These are phyloP conservation scores for Pocillopora meandrina DNA, from an alignment of 92 coral and sea anemone genomes.

Conservation along the genomic window DNA sequence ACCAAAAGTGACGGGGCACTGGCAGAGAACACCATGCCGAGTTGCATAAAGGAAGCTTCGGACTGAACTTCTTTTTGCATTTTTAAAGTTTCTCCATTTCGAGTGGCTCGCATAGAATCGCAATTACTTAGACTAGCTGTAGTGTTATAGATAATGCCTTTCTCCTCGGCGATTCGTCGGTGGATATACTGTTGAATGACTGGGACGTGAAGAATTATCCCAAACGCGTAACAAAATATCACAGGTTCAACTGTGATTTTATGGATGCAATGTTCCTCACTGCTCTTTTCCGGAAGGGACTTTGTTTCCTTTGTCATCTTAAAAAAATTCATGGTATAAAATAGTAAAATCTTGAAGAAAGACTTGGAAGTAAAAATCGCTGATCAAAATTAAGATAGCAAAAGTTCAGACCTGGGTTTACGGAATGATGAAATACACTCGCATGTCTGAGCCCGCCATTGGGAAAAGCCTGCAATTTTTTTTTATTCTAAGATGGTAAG, in stretches of 20 bases:
- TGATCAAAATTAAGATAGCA: neutral
- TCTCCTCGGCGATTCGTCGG: slow-evolving; percentile 72
- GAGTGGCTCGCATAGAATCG: slow-evolving; percentile 55
- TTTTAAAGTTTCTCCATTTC: slow-evolving; percentile 56
- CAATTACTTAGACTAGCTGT: slow-evolving; percentile 87
- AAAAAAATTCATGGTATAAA: no score
- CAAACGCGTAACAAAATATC: slow-evolving; percentile 95
- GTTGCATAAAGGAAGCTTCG: slow-evolving; percentile 86
- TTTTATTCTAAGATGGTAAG: no score
- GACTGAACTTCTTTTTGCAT: slow-evolving; percentile 86
- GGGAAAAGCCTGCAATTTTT: no score
- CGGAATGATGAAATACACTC: no score
- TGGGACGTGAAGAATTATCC: slow-evolving; percentile 92
- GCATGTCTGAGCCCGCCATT: no score
- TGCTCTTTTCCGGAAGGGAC: neutral
- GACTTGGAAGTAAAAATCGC: neutral
- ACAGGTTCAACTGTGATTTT: slow-evolving; percentile 95
- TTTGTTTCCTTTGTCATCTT: slow-evolving; percentile 12
- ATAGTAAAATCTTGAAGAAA: no score
- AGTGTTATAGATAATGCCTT: slow-evolving; percentile 82
- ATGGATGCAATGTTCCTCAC: slow-evolving; percentile 32
- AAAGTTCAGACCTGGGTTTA: no score
- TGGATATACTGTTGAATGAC: slow-evolving; percentile 95
- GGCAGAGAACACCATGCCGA: slow-evolving; percentile 86
- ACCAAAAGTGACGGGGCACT: slow-evolving; percentile 94